Evolutionary conservation across 1,140 invertebrate species (phyloP).

Genomic region (Sinella curviseta): DNA sequence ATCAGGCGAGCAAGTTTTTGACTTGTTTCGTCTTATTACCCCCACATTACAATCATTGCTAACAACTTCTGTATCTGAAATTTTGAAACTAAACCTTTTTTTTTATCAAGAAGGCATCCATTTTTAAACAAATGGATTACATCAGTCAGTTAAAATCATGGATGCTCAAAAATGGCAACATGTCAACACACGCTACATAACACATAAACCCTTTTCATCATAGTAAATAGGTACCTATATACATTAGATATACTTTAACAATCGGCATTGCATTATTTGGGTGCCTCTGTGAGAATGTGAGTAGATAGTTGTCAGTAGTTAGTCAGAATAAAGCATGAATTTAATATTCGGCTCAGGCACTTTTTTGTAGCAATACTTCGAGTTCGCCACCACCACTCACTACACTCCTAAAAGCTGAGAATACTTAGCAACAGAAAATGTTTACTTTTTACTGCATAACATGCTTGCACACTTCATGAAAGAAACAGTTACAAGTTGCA

Average conservation of each 20-base stretch:
- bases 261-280: no score
- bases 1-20: background rate
- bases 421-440: no score
- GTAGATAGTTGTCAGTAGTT: background rate
- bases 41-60: background rate
- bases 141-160: background rate
- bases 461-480: background rate
- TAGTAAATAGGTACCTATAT: no score
- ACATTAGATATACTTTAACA: no score
- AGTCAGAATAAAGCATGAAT: no score
- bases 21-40: background rate
- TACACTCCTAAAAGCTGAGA: no score
- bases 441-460: no score
- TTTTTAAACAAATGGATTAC: slow-evolving; percentile 19
- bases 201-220: background rate
- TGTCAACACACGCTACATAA: background rate
- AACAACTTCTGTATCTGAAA: background rate
- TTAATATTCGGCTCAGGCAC: no score
- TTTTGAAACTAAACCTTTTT: no score
- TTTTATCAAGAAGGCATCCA: no score
- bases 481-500: slow-evolving; percentile 10
- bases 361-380: no score
- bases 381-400: no score
- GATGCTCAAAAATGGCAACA: background rate
- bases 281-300: background rate